Percentiles rank a stretch among this genome's conserved stretches.
Evolutionary conservation across 2,113 vertebrate genomes (phyloP).

Genomic region (Cynopterus brachyotis): DNA sequence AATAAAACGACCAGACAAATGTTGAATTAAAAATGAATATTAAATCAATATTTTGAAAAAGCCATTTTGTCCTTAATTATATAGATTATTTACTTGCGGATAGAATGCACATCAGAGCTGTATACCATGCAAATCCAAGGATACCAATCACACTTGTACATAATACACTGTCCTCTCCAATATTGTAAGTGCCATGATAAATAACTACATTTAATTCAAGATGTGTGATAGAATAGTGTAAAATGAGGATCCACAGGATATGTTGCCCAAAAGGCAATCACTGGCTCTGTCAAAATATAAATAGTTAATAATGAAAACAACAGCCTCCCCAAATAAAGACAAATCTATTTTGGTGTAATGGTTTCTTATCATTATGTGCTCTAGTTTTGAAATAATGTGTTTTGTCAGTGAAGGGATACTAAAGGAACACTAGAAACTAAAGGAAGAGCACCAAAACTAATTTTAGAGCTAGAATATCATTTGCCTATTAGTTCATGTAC

Average conservation of each 20-base stretch:
- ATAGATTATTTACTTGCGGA: not conserved
- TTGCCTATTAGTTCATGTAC: conserved; percentile 50
- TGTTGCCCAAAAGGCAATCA: not conserved
- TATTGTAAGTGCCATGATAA: not conserved
- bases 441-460: conserved; percentile 19
- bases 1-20: not conserved
- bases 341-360: not conserved
- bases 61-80: not conserved
- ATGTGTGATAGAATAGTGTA: not conserved
- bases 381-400: not conserved
- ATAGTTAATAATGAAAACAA: conserved; percentile 37
- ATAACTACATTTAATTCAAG: conserved; percentile 9
- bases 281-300: not conserved
- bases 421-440: not conserved
- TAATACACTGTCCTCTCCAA: not conserved
- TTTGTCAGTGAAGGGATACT: not conserved
- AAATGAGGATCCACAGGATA: not conserved
- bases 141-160: not conserved
- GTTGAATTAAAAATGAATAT: not conserved
- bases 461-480: conserved; percentile 44
- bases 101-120: not conserved
- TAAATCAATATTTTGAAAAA: not conserved
- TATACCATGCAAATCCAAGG: not conserved
- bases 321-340: not conserved
- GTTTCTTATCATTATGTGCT: conserved; percentile 21